A percentile compares a stretch with the other conserved stretches of the same genome.
These are phyloP conservation scores for Laterallus jamaicensis DNA, from an alignment of 2,113 vertebrate genomes.

Conservation along the genomic window DNA sequence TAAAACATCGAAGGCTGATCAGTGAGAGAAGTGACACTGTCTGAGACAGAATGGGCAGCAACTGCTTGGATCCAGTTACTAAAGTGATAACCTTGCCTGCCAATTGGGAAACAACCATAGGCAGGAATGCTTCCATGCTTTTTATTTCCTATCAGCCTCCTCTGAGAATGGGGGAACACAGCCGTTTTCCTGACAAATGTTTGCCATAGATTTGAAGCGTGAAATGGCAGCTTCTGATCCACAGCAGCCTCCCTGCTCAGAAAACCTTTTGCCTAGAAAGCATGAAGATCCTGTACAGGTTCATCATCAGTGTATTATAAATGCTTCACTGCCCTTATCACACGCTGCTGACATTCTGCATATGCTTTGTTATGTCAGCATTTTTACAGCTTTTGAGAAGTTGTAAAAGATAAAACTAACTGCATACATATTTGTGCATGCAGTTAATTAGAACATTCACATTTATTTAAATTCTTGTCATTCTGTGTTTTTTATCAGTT, in stretches of 20 bases:
- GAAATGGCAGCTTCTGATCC: not conserved
- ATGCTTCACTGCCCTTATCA: not conserved
- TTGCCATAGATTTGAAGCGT: not conserved
- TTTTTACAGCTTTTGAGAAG: conserved; percentile 1
- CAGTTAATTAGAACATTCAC: conserved; percentile 63
- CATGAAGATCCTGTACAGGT: not conserved
- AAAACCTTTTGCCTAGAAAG: not conserved
- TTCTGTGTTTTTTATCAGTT: conserved; percentile 45
- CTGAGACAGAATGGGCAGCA: not conserved
- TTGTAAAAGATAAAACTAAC: not conserved
- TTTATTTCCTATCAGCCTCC: not conserved
- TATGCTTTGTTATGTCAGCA: not conserved
- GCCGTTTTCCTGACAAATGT: not conserved
- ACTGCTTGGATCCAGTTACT: not conserved
- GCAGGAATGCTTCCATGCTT: not conserved
- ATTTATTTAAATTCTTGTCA: conserved; percentile 63
- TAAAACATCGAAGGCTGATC: not conserved
- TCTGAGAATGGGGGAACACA: not conserved
- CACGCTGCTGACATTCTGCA: not conserved
- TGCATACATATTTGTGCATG: not conserved
- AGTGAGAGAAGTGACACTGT: not conserved
- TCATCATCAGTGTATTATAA: not conserved
- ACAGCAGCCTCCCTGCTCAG: not conserved
- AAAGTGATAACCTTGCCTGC: not conserved
- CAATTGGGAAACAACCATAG: not conserved